Evolutionary conservation across 2,797 vertebrate genomes (phyloP), one percentile per base, ranked within the genome.

Genomic region (Parambassis ranga): DNA sequence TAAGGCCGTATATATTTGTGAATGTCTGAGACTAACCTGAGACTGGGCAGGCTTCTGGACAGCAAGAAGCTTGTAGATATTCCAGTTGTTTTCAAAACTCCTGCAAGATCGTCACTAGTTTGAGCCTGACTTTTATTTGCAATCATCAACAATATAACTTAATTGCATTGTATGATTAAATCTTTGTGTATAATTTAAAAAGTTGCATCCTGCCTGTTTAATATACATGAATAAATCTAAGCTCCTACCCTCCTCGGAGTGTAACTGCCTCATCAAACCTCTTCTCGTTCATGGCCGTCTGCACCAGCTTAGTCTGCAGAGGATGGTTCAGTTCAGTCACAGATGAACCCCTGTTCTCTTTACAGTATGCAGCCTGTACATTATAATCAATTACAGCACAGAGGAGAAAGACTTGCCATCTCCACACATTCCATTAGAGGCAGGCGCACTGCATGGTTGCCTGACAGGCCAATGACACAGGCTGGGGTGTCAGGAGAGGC

Each of bases 31-130:
- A 36, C 57, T 87, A 63, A 97, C 97, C 92, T 93, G 85, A 52
- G 82, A 65, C 72, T 90, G 82, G 1, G 93, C 79, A 1, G 89
- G 79, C 56, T 95, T 98, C 82, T 95, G 93, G 76, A 94, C 94
- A 0, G 95, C 91, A 18, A 98, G 90, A 30, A 96, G 90, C 66
- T 95, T 97, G 86, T 97, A 98, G 48, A 95, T 98, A 76, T 94
- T 96, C 95, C 92, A 98, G 89, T 99, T 99, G 87, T 95, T 98
- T 82, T 96, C 94, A 75, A 99, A 99, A 81, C 94, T 98, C 95
- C 97, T 99, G 65, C 33, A 87, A 77, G 39, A 37, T 68, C 16
- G 66, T 16, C 1, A 31, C 3, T 3, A 10, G 13, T 32, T 64
- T 57, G 43, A 50, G 10, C 14, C 32, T 1, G 8, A 5, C 2